Evolutionary conservation across 2,113 vertebrate species (phyloP).

Genomic region (Circaetus gallicus): DNA sequence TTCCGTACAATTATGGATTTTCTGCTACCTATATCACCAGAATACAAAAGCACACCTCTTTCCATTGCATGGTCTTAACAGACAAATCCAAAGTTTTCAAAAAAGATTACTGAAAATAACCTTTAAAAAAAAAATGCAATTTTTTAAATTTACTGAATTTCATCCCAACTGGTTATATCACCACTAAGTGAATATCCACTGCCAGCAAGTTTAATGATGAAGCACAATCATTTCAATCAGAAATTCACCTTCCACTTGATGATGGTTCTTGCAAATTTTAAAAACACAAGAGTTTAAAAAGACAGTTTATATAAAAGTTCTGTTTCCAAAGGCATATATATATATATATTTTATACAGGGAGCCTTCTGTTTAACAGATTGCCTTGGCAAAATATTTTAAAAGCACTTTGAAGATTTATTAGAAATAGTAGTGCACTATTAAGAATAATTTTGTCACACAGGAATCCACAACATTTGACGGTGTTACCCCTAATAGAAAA

Average conservation of each 20-base stretch:
- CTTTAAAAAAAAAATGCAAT: background rate
- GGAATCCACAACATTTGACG: background rate
- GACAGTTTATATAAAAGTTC: background rate
- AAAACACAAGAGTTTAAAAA: background rate
- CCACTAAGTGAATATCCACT: background rate
- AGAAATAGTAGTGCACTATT: background rate
- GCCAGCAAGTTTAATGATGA: background rate
- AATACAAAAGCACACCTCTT: background rate
- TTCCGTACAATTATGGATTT: background rate
- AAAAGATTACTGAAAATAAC: background rate
- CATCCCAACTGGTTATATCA: background rate
- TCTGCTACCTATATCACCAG: background rate
- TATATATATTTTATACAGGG: background rate
- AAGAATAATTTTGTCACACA: background rate
- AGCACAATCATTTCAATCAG: background rate
- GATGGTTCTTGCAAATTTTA: background rate
- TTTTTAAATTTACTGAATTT: background rate
- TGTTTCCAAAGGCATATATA: background rate
- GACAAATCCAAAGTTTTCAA: background rate
- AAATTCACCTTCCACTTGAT: background rate
- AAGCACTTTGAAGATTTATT: background rate
- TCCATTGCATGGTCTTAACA: background rate
- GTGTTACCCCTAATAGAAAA: background rate
- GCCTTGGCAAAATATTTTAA: background rate
- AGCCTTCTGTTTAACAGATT: background rate